These are phyloP conservation scores for Hoplodrina blanda DNA, from an alignment of 2,888 invertebrate species.

Conservation along the genomic window DNA sequence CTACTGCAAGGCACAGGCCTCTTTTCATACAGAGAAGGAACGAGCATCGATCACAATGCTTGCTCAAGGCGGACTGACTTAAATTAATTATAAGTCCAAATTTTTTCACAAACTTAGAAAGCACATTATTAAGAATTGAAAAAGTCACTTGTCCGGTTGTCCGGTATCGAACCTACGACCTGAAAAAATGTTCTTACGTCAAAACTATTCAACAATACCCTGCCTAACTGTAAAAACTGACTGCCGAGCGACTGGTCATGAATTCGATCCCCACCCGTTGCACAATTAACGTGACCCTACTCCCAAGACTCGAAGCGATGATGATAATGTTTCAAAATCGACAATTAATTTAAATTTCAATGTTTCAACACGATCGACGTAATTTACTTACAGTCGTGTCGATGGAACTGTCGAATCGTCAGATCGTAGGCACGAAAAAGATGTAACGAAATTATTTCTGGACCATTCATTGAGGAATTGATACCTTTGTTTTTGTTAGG, in stretches of 20 bases:
- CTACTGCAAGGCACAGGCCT: too few relatives aligned
- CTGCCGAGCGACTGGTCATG: background rate
- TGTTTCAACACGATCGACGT: constrained; percentile 39
- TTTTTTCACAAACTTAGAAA: too few relatives aligned
- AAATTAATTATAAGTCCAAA: too few relatives aligned
- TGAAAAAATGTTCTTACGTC: too few relatives aligned
- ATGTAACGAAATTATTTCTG: constrained; percentile 55
- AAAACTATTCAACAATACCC: too few relatives aligned
- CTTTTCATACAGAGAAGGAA: too few relatives aligned
- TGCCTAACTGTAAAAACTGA: background rate
- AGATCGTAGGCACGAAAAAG: constrained; percentile 48
- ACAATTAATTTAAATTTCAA: constrained; percentile 47
- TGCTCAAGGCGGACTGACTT: too few relatives aligned
- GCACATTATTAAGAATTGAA: too few relatives aligned
- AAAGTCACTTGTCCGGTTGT: too few relatives aligned
- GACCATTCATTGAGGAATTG: constrained; percentile 37
- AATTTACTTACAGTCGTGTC: constrained; percentile 49
- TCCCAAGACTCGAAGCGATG: background rate
- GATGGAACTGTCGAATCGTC: constrained; percentile 36
- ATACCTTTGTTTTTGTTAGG: constrained; percentile 42
- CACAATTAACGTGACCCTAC: constrained; percentile 6
- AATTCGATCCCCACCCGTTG: background rate
- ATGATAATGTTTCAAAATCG: constrained; percentile 30
- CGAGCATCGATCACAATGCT: too few relatives aligned
- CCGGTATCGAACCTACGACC: too few relatives aligned